Conservation (phyloP, 1,140 invertebrate species). For the Drosophila simulans region DNA sequence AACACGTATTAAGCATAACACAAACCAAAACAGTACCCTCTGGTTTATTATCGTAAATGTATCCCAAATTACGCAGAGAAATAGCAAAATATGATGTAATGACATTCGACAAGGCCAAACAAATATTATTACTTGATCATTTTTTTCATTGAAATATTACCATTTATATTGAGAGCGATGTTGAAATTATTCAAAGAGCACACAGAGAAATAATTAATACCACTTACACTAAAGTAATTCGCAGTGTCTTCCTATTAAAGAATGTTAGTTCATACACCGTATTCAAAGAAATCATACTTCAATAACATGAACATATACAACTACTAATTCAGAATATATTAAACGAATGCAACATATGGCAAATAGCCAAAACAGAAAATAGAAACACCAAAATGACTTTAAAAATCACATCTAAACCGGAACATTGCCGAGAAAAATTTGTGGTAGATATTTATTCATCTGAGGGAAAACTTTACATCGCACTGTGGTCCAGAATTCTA, state of each 20-base stretch:
- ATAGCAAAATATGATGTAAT: too few species aligned
- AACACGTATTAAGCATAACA: too few species aligned
- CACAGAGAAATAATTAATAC: not conserved
- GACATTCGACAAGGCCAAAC: too few species aligned
- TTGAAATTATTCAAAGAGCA: too few species aligned
- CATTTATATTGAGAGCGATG: too few species aligned
- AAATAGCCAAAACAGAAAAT: not conserved
- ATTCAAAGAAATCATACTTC: not conserved
- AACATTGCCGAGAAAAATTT: not conserved
- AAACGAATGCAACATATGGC: slow-evolving; percentile 3
- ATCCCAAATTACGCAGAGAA: too few species aligned
- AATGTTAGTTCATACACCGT: not conserved
- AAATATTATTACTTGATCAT: too few species aligned
- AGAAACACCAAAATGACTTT: not conserved
- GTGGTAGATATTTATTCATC: not conserved
- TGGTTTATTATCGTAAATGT: too few species aligned
- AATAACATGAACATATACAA: not conserved
- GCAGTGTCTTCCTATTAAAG: not conserved
- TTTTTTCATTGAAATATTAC: too few species aligned
- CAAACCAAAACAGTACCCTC: too few species aligned
- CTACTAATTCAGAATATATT: not conserved
- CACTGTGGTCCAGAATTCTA: too few species aligned
- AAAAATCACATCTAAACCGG: not conserved
- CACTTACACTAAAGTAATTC: not conserved
- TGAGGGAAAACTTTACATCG: too few species aligned